Percentiles rank a stretch among this genome's conserved stretches.
These are phyloP conservation scores for Urocyon cinereoargenteus DNA, from an alignment of 2,797 vertebrate genomes.

Conservation along the genomic window DNA sequence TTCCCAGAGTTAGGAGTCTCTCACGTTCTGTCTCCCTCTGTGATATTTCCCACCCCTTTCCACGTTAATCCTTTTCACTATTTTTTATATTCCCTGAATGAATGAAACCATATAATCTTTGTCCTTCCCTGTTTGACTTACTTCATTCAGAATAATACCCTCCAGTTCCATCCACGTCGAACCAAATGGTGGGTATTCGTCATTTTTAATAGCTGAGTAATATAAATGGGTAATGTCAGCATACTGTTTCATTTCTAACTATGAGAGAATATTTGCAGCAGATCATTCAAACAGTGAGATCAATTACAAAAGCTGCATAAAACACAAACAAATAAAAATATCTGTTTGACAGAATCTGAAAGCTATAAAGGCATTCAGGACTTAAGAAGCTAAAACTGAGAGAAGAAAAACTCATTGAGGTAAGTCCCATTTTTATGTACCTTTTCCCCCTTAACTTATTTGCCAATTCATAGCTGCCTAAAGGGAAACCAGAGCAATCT, in stretches of 20 bases:
- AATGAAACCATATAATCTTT: too few relatives aligned
- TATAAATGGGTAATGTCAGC: constrained; percentile 61
- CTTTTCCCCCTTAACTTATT: background rate
- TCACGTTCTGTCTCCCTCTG: too few relatives aligned
- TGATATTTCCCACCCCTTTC: too few relatives aligned
- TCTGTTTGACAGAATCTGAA: background rate
- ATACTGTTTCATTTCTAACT: background rate
- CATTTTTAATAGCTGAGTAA: too few relatives aligned
- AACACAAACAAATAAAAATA: background rate
- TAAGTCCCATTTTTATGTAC: background rate
- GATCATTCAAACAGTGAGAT: background rate
- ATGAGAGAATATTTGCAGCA: background rate
- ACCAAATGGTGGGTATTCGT: too few relatives aligned
- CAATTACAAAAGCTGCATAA: background rate
- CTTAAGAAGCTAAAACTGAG: background rate
- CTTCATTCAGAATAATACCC: too few relatives aligned
- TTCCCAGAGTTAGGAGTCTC: too few relatives aligned
- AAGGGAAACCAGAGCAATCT: background rate
- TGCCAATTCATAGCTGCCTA: background rate
- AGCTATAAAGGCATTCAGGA: background rate
- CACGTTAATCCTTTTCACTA: too few relatives aligned
- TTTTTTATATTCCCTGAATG: too few relatives aligned
- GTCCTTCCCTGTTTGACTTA: too few relatives aligned
- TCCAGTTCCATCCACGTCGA: too few relatives aligned
- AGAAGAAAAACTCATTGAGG: background rate